These are phyloP conservation scores for Haliclystus octoradiatus DNA, from an alignment of 30 jellyfish, hydroid and myxozoan species.

Conservation along the genomic window DNA sequence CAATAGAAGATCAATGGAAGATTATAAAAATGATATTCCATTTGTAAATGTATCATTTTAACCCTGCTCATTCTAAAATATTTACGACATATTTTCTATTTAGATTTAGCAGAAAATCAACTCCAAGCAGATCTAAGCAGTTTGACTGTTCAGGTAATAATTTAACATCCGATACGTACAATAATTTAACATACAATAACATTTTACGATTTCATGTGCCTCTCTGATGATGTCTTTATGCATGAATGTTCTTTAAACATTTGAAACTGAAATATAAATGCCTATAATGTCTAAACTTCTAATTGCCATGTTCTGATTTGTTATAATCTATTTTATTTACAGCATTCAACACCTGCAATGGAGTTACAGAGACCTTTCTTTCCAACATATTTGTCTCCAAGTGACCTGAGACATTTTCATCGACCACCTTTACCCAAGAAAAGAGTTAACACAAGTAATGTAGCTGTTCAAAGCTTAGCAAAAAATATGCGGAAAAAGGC, in stretches of 20 bases:
- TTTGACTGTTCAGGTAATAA: constrained; percentile 65
- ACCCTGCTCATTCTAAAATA: not conserved
- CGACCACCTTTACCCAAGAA: constrained; percentile 55
- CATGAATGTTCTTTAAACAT: not conserved
- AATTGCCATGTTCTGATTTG: not conserved
- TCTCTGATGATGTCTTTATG: not conserved
- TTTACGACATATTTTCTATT: not conserved
- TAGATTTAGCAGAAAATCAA: constrained; percentile 81
- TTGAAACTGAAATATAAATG: not conserved
- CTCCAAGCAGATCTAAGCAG: constrained; percentile 82
- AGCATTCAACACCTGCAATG: constrained; percentile 98
- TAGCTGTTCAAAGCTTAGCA: constrained; percentile 42
- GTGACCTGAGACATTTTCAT: constrained; percentile 77
- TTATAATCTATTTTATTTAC: not conserved
- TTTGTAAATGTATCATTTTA: not conserved
- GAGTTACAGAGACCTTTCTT: constrained; percentile 87
- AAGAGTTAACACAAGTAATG: constrained; percentile 37
- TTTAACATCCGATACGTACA: not conserved
- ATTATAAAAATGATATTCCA: not conserved
- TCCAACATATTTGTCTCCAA: constrained; percentile 76
- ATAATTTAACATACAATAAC: too few species aligned
- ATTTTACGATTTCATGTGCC: too few species aligned
- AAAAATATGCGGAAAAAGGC: constrained; percentile 58
- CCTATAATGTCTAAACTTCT: not conserved
- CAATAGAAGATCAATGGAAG: too few species aligned